phyloP scores from a whole-genome alignment of 1,140 invertebrate genomes.

The Drosophila kurseongensis region DNA sequence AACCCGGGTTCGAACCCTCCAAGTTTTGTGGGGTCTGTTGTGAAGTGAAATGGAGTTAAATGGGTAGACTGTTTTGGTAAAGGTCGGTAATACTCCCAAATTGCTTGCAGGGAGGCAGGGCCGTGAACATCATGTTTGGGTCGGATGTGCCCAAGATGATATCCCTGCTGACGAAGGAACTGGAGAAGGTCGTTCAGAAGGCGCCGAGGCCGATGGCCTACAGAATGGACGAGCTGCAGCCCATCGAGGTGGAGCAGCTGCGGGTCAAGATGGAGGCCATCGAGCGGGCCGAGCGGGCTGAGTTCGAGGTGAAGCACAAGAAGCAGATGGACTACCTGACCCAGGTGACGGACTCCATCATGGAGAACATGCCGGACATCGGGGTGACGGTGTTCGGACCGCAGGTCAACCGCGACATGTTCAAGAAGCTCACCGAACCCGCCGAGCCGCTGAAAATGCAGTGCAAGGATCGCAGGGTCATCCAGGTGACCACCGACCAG shows the following conservation, averaged over 20 bases:
- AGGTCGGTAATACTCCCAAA: too few species aligned
- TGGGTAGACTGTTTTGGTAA: too few species aligned
- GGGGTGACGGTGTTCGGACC: constrained; percentile 82
- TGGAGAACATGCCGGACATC: constrained; percentile 84
- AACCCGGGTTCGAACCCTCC: too few species aligned
- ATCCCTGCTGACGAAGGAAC: constrained; percentile 89
- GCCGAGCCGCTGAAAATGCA: constrained; percentile 77
- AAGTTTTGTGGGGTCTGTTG: too few species aligned
- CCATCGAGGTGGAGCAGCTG: constrained; percentile 85
- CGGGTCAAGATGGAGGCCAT: constrained; percentile 61
- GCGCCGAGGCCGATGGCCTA: constrained; percentile 75
- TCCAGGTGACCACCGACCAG: constrained; percentile 54
- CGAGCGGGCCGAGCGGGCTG: constrained; percentile 58
- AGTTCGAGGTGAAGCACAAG: constrained; percentile 74
- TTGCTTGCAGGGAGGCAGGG: constrained; percentile 85
- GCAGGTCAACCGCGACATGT: constrained; percentile 80
- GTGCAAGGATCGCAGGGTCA: constrained; percentile 75
- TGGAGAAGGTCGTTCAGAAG: constrained; percentile 84
- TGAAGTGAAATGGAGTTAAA: too few species aligned
- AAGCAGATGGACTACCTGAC: constrained; percentile 80
- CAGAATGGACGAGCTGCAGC: constrained; percentile 85
- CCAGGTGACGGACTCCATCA: constrained; percentile 84
- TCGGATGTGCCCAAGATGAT: constrained; percentile 92
- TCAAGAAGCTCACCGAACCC: constrained; percentile 78
- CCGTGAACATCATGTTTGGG: constrained; percentile 93